Base-by-base conservation (phyloP, 2,888 invertebrate genomes). In the Hirtodrosophila duncani region DNA sequence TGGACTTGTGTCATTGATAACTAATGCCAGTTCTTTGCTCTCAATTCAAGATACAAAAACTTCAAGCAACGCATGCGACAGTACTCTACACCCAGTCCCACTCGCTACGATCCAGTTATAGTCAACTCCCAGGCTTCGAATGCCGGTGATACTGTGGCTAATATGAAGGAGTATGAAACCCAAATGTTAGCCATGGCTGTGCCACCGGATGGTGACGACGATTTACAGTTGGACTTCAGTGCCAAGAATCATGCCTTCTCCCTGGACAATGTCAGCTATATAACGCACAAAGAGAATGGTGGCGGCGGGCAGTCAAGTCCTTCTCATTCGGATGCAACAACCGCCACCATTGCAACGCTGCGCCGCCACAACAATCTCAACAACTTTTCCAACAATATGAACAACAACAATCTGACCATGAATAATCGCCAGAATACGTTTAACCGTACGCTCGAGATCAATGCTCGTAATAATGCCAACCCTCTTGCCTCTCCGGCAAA, bases 181-280 rank as follows among this genome's bases (percentile, higher is more conserved):
- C 97, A 97, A 90, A 91, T 96, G 27, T 88, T 96, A 2, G 95
- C 96, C 65, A 96, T 96, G 96, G 94, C 95, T 59, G 96, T 97
- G 2, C 93, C 93, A 0, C 92, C 94, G 1, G 96, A 96, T 72
- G 94, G 93, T 60, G 92, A 91, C 56, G 93, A 93, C 67, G 95
- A 95, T 83, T 84, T 95, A 21, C 95, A 95, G 83, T 86, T 95
- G 45, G 95, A 95, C 85, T 94, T 95, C 83, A 94, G 95, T 85
- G 93, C 93, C 67, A 92, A 92, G 80, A 95, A 95, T 85, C 95
- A 95, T 81, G 94, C 94, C 0, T 95, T 95, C 83, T 94, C 93
- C 64, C 89, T 96, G 78, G 95, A 96, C 80, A 95, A 94, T 81
- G 95, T 96, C 46, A 94, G 95, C 82, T 96, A 96, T 83, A 92